Evolutionary conservation across 2,888 invertebrate genomes (phyloP).

Genomic region (Clanis bilineata): DNA sequence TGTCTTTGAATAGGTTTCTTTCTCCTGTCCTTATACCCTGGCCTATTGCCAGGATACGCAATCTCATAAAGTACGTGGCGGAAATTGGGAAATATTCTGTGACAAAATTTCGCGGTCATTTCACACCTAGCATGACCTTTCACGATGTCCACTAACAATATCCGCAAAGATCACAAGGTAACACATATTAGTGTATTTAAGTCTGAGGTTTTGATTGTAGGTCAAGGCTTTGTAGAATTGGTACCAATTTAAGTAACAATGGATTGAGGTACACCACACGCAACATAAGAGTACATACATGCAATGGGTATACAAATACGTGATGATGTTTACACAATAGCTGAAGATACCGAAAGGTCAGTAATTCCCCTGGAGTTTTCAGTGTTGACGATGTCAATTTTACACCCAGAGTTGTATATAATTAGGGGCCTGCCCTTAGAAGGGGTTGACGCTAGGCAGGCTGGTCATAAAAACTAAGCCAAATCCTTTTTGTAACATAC

Average conservation of each 20-base stretch:
- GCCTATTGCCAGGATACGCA: too few relatives aligned
- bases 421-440: too few relatives aligned
- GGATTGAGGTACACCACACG: conserved; percentile 18
- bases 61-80: background rate
- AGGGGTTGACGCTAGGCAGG: too few relatives aligned
- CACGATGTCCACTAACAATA: conserved; percentile 10
- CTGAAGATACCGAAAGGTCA: background rate
- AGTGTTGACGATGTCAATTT: too few relatives aligned
- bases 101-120: background rate
- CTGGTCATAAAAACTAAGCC: too few relatives aligned
- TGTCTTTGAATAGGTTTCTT: too few relatives aligned
- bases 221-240: conserved; percentile 56
- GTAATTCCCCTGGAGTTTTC: background rate
- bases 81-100: background rate
- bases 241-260: conserved; percentile 58
- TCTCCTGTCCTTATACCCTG: too few relatives aligned
- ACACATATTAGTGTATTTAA: conserved; percentile 57
- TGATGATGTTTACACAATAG: background rate
- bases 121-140: background rate
- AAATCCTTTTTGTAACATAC: too few relatives aligned
- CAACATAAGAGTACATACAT: background rate
- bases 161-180: conserved; percentile 42
- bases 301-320: background rate
- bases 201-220: conserved; percentile 41
- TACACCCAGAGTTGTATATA: too few relatives aligned